These are phyloP conservation scores for Nyctalus aviator DNA, from an alignment of 2,797 vertebrate genomes.

Conservation along the genomic window DNA sequence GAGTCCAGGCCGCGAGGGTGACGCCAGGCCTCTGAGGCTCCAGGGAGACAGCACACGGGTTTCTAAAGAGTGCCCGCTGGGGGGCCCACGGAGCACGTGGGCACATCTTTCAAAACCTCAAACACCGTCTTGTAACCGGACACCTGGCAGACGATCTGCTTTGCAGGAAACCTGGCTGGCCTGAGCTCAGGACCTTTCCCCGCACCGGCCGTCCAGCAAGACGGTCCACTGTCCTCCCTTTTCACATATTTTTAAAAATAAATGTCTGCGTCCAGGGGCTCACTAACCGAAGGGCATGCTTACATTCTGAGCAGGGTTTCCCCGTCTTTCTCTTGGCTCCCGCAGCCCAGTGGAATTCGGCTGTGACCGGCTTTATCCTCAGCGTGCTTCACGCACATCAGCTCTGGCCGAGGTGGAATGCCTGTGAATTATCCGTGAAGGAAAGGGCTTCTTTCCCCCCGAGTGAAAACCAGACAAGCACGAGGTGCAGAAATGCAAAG, in stretches of 20 bases:
- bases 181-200: background rate
- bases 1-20: background rate
- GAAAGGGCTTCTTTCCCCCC: background rate
- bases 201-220: too few relatives aligned
- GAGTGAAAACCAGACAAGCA: background rate
- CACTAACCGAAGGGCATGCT: background rate
- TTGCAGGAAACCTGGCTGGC: background rate
- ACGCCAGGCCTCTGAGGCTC: background rate
- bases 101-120: background rate
- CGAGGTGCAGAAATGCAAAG: background rate
- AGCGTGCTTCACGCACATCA: background rate
- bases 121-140: background rate
- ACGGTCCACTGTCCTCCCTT: background rate
- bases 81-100: fast-evolving
- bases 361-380: background rate
- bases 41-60: background rate
- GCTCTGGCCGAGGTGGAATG: background rate
- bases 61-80: background rate
- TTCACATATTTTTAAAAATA: background rate
- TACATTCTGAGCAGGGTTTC: fast-evolving
- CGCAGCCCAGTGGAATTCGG: background rate
- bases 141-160: background rate
- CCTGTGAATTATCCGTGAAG: background rate
- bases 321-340: background rate
- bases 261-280: background rate